Conservation (phyloP, 2,113 vertebrate species). For the Alosa alosa region DNA sequence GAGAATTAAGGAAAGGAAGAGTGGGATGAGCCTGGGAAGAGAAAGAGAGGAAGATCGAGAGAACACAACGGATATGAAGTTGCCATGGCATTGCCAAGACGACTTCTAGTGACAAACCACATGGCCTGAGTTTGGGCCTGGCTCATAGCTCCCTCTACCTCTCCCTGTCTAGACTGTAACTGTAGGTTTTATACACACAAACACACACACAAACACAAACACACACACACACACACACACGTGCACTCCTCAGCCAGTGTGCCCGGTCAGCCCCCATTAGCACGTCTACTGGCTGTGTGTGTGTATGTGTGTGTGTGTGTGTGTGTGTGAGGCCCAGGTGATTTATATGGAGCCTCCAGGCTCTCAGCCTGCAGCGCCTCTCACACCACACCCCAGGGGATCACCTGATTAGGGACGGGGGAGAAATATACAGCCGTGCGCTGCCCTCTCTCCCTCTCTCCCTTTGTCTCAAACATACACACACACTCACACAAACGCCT, state of each 20-base stretch:
- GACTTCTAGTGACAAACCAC: not conserved
- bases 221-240: not conserved
- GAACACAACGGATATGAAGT: slow-evolving; percentile 22
- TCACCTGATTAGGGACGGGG: slow-evolving; percentile 75
- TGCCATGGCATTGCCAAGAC: not conserved
- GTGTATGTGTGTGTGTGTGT: slow-evolving; percentile 56
- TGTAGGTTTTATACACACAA: not conserved
- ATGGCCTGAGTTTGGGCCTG: not conserved
- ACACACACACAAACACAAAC: not conserved
- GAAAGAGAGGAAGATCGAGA: slow-evolving; percentile 28
- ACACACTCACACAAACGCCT: slow-evolving; percentile 44
- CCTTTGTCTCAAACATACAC: slow-evolving; percentile 2
- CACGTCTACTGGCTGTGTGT: slow-evolving; percentile 40
- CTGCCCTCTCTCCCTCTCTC: too few species aligned
- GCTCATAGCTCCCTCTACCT: slow-evolving; percentile 25
- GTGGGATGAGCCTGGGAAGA: not conserved
- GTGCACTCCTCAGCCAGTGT: not conserved
- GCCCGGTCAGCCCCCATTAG: not conserved
- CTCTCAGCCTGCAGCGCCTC: slow-evolving; percentile 38
- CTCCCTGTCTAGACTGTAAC: not conserved
- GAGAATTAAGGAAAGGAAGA: not conserved
- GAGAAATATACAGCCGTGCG: slow-evolving; percentile 35
- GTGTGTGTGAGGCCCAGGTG: slow-evolving; percentile 63
- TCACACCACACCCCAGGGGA: slow-evolving; percentile 68
- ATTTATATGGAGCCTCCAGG: slow-evolving; percentile 70